A percentile compares a stretch with the other conserved stretches of the same genome.
These are phyloP conservation scores for Callopanchax toddi DNA, from an alignment of 2,113 vertebrate species.

Conservation along the genomic window DNA sequence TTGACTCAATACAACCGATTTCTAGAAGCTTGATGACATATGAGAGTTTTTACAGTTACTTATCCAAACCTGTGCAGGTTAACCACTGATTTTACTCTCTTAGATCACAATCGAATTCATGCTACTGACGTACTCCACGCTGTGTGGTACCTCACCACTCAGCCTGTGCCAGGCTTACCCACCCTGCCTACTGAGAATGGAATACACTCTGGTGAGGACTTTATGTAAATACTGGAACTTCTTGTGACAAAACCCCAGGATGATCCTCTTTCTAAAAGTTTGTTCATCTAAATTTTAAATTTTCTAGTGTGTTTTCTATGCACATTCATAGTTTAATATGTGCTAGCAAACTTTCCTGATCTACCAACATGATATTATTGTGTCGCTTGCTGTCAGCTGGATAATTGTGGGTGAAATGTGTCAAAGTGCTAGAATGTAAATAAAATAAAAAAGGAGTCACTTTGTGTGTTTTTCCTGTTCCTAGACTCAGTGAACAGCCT, in stretches of 20 bases:
- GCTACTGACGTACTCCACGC: constrained; percentile 97
- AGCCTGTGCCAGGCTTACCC: constrained; percentile 90
- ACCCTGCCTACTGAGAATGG: constrained; percentile 83
- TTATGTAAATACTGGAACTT: neutral
- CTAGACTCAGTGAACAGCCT: constrained; percentile 90
- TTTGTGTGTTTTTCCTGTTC: neutral
- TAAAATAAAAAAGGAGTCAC: neutral
- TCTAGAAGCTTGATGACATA: no score
- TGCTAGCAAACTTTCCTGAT: neutral
- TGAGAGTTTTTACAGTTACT: no score
- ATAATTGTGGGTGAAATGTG: neutral
- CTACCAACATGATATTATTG: neutral
- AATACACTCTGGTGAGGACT: constrained; percentile 85
- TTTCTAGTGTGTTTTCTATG: no score
- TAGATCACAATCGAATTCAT: constrained; percentile 97
- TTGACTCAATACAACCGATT: no score
- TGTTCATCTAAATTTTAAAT: no score
- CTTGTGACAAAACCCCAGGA: neutral
- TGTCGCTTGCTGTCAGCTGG: neutral
- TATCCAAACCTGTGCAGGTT: no score
- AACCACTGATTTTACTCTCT: constrained; percentile 2
- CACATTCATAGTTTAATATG: no score
- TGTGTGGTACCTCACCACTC: constrained; percentile 98
- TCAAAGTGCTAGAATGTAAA: neutral
- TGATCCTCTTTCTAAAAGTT: no score